Percentiles rank a stretch among this genome's conserved stretches.
These are phyloP conservation scores for Saturnia japonica DNA, from an alignment of 2,888 invertebrate species.

Conservation along the genomic window DNA sequence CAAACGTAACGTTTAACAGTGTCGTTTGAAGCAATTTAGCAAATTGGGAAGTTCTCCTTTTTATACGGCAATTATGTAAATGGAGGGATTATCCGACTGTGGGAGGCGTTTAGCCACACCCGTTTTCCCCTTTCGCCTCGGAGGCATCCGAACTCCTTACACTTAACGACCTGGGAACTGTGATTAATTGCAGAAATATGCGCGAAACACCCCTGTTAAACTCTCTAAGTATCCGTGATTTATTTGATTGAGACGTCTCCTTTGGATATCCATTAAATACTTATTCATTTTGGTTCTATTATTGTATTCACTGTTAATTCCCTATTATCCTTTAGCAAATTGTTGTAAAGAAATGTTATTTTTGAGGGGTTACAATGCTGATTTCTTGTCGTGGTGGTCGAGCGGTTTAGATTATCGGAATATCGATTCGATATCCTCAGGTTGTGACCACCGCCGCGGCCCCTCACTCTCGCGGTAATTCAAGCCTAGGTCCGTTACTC, in stretches of 20 bases:
- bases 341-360: neutral
- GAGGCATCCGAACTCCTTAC: conserved; percentile 61
- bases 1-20: conserved; percentile 49
- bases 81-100: conserved; percentile 78
- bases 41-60: conserved; percentile 81
- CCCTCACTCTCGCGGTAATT: too few relatives aligned
- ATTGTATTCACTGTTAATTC: conserved; percentile 5
- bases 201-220: conserved; percentile 55
- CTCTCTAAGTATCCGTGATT: conserved; percentile 60
- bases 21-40: conserved; percentile 80
- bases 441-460: too few relatives aligned
- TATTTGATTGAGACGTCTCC: conserved; percentile 71
- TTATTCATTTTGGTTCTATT: conserved; percentile 48
- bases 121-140: conserved; percentile 69
- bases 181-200: conserved; percentile 72
- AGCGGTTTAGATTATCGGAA: too few relatives aligned
- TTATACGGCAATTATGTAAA: conserved; percentile 83
- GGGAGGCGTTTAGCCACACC: conserved; percentile 75
- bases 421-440: too few relatives aligned
- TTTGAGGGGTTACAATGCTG: neutral
- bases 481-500: too few relatives aligned
- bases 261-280: conserved; percentile 59
- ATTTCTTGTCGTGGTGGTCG: too few relatives aligned
- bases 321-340: conserved; percentile 16
- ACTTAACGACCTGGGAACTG: conserved; percentile 69